These are phyloP conservation scores for Heteronetta atricapilla DNA, from an alignment of 2,113 vertebrate genomes.

Conservation along the genomic window DNA sequence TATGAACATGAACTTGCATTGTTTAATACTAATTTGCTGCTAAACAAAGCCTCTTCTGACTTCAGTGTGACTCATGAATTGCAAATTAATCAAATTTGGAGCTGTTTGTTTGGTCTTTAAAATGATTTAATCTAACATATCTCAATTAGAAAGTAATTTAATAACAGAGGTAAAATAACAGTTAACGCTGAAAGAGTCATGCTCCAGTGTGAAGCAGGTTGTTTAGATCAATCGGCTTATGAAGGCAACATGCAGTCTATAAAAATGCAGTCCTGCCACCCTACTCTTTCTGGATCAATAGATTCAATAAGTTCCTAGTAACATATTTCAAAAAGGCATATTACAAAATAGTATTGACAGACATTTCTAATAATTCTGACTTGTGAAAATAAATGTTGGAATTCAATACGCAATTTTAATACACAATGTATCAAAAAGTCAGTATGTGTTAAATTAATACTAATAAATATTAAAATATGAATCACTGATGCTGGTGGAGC, in stretches of 20 bases:
- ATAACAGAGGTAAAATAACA: conserved; percentile 44
- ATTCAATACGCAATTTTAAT: background rate
- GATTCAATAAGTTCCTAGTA: background rate
- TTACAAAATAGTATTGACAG: background rate
- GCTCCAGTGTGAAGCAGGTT: background rate
- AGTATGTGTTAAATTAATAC: background rate
- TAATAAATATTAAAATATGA: background rate
- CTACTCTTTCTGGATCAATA: background rate
- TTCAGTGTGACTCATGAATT: conserved; percentile 22
- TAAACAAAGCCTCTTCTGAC: conserved; percentile 26
- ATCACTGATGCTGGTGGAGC: background rate
- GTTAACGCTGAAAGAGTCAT: background rate
- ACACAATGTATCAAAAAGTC: background rate
- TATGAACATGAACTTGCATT: conserved; percentile 4
- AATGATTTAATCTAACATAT: conserved; percentile 27
- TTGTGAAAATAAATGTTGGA: background rate
- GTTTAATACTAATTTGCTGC: conserved; percentile 37
- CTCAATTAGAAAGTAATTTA: conserved; percentile 56
- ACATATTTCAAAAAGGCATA: background rate
- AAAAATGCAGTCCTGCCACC: background rate
- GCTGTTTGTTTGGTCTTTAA: conserved; percentile 25
- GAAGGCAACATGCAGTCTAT: background rate
- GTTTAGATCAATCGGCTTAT: conserved; percentile 23
- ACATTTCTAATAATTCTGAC: background rate
- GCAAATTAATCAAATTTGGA: conserved; percentile 55